Percentiles rank a stretch among this genome's conserved stretches.
Evolutionary conservation across 2,888 invertebrate genomes (phyloP).

Genomic region (Spicauda simplicius): DNA sequence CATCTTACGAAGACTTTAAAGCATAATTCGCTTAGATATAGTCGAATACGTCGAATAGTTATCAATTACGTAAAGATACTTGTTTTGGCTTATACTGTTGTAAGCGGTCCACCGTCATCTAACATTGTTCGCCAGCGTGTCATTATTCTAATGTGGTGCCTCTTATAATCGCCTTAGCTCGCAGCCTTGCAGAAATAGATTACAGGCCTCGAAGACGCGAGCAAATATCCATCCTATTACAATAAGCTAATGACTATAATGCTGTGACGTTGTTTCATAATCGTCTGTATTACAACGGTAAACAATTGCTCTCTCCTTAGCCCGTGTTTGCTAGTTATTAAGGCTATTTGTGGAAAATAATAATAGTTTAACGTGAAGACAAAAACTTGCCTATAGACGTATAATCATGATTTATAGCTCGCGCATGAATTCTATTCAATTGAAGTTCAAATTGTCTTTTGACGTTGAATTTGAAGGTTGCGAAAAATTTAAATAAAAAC

Average conservation of each 20-base stretch:
- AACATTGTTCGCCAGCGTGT: neutral
- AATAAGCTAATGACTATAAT: neutral
- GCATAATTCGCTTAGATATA: neutral
- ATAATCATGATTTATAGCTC: neutral
- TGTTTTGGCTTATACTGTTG: neutral
- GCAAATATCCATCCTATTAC: slow-evolving; percentile 15
- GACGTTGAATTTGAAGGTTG: too few relatives aligned
- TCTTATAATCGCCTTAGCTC: slow-evolving; percentile 23
- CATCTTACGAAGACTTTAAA: neutral
- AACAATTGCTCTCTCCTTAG: slow-evolving; percentile 21
- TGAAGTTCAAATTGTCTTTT: too few relatives aligned
- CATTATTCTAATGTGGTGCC: slow-evolving; percentile 6
- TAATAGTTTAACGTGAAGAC: neutral
- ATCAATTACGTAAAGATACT: neutral
- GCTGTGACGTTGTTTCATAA: slow-evolving; percentile 8
- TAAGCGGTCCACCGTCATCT: neutral
- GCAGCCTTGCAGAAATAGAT: slow-evolving; percentile 25
- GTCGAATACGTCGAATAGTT: neutral
- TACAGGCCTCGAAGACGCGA: slow-evolving; percentile 8
- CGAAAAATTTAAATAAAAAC: too few relatives aligned
- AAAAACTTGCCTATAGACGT: neutral
- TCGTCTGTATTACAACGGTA: slow-evolving; percentile 9
- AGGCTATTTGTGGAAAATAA: neutral
- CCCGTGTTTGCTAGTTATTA: slow-evolving; percentile 1
- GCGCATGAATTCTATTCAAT: neutral